Base-by-base conservation (phyloP, 2,113 vertebrate species). In the Scalopus aquaticus region DNA sequence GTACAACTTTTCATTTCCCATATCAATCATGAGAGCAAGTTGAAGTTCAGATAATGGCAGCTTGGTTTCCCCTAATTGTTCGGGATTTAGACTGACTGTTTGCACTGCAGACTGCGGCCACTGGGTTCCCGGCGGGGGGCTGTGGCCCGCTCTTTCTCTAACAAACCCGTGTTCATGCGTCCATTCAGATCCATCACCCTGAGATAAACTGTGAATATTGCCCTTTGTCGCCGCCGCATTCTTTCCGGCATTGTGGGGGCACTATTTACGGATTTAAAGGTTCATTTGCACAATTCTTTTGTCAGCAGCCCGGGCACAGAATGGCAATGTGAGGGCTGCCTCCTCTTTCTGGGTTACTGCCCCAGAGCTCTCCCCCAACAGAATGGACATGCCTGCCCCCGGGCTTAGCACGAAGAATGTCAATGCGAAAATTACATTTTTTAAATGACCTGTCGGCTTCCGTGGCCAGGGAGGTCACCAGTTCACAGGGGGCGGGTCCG, bases 201-300 rank as follows among this genome's bases (percentile, higher is more conserved):
- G 99, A 99, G 99, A 99, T 98, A 98, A 98, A 98, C 98, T 98
- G 98, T 98, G 99, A 99, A 99, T 98, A 99, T 99, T 98, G 98
- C 97, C 98, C 99, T 99, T 99, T 99, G 99, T 99, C 99, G 99
- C 74, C 72, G 9, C 17, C 90, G 97, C 99, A 99, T 99, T 99
- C 99, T 99, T 99, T 98, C 98, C 98, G 98, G 99, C 98, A 99
- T 99, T 99, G 99, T 99, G 99, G 98, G 95, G 98, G 97, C 98
- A 99, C 99, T 99, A 99, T 99, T 99, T 99, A 99, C 98, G 99
- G 99, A 99, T 99, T 99, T 99, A 99, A 99, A 99, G 99, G 99
- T 99, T 99, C 99, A 99, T 99, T 99, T 99, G 99, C 99, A 99
- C 99, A 99, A 99, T 99, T 99, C 99, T 98, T 99, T 99, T 99